Base-by-base conservation (phyloP, 2,797 vertebrate species). In the Rhinella marina region DNA sequence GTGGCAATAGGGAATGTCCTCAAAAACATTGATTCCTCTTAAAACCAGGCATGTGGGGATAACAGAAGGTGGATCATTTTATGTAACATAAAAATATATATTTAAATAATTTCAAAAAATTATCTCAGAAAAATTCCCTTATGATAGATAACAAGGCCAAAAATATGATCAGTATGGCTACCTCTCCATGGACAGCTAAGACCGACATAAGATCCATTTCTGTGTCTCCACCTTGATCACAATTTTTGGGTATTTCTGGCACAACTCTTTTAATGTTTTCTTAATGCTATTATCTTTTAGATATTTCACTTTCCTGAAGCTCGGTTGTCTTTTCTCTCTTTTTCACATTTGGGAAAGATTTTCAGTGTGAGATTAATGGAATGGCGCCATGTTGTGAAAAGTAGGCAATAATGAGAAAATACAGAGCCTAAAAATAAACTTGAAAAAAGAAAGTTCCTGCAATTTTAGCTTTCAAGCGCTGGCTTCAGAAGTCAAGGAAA, bases 401-500 rank as follows among this genome's bases (percentile, higher is more conserved):
- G 90, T 91, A 91, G 92, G 89, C 11, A 88, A 81, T 82, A 80
- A 88, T 87, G 88, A 90, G 61, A 88, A 88, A 93, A 93, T 41
- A 91, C 88, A 91, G 86, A 91, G 89, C 81, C 92, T 95, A 95
- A 95, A 95, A 95, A 95, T 95, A 95, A 93, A 92, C 76, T 54
- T 41, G 86, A 75, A 77, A 52, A 52, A 52, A 54, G 48, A 77
- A 93, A 92, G 91, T 93, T 94, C 92, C 92, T 94, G 92, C 94
- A 95, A 96, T 95, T 96, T 95, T 92, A 93, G 92, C 91, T 94
- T 95, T 93, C 93, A 95, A 95, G 94, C 91, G 91, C 72, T 82
- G 94, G 92, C 91, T 91, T 94, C 92, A 94, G 93, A 94, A 94
- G 94, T 94, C 94, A 95, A 94, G 92, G 93, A 94, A 95, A 95